These are phyloP conservation scores for Heliangelus exortis DNA, from an alignment of 2,797 vertebrate species.

Conservation along the genomic window DNA sequence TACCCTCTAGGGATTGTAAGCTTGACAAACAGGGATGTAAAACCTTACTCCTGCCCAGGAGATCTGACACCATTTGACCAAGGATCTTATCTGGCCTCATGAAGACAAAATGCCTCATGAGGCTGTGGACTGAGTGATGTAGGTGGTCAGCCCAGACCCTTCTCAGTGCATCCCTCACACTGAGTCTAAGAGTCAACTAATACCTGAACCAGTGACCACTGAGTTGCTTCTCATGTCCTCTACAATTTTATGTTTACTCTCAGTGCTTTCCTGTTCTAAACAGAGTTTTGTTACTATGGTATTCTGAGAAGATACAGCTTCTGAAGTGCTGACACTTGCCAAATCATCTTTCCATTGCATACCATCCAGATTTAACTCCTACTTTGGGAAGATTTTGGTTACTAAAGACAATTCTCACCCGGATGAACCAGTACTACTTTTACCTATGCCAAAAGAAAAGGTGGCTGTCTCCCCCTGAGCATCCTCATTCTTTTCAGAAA, in stretches of 20 bases:
- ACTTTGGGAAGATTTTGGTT: neutral
- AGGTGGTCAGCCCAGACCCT: neutral
- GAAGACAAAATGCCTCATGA: neutral
- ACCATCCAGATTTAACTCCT: neutral
- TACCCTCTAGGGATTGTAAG: neutral
- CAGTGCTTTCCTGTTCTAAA: neutral
- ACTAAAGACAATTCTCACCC: neutral
- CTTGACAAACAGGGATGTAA: neutral
- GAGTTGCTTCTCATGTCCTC: neutral
- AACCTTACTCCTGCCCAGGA: neutral
- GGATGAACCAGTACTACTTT: neutral
- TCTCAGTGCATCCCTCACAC: neutral
- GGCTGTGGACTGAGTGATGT: neutral
- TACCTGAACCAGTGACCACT: neutral
- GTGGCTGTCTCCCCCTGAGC: neutral
- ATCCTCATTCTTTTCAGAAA: neutral
- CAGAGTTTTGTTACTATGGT: neutral
- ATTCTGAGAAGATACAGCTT: neutral
- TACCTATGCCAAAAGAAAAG: neutral
- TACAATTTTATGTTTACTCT: neutral
- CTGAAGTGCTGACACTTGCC: neutral
- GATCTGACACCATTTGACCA: neutral
- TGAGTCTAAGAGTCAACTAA: neutral
- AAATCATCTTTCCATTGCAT: neutral
- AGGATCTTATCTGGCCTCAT: neutral